Conservation (phyloP, 2,797 vertebrate species). For the Pagetopsis macropterus region DNA sequence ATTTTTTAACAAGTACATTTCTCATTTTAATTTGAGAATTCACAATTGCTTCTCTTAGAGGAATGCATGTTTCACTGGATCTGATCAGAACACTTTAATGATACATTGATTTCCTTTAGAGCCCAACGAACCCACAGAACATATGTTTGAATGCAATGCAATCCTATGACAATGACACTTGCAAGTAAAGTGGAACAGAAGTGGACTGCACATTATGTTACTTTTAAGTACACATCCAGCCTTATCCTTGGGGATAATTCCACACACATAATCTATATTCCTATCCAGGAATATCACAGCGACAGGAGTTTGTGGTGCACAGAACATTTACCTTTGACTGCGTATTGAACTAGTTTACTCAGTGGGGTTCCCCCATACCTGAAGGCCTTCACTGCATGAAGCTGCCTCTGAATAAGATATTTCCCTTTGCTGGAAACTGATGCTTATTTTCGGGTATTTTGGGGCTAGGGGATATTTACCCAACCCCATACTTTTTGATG, state of each 20-base stretch:
- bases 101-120: neutral
- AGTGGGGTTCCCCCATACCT: neutral
- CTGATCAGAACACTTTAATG: neutral
- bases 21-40: neutral
- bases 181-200: neutral
- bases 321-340: neutral
- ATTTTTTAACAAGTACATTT: neutral
- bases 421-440: neutral
- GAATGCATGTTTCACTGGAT: neutral
- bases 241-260: neutral
- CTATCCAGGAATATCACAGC: constrained; percentile 22
- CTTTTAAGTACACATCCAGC: neutral
- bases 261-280: neutral
- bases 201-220: neutral
- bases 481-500: neutral
- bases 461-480: neutral
- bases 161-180: neutral
- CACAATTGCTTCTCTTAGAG: neutral
- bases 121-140: neutral
- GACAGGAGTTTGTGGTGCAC: neutral
- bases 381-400: neutral
- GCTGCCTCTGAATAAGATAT: neutral
- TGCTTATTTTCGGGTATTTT: too few relatives aligned
- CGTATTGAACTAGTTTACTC: too few relatives aligned
- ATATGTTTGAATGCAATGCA: neutral